Conservation (phyloP, 1,140 invertebrate genomes). For the Sycophila sp. region DNA sequence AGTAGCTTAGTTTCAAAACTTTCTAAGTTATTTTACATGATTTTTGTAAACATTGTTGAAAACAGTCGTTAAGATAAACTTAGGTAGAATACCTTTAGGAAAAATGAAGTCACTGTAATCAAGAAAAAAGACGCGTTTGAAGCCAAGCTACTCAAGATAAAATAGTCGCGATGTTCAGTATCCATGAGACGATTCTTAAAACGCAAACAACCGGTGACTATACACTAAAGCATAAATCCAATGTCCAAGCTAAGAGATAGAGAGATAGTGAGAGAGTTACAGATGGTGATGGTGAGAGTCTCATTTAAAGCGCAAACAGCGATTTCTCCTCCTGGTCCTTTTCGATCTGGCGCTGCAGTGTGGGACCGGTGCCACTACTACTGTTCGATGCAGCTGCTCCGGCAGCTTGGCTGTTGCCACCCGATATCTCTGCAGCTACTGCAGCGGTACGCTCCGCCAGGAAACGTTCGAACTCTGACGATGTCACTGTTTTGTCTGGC, state of each 20-base stretch:
- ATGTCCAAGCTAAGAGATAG: not conserved
- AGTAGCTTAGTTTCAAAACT: not conserved
- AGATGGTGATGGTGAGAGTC: not conserved
- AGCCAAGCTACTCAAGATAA: not conserved
- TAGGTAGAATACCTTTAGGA: too few relatives aligned
- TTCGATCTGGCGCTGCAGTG: conserved; percentile 57
- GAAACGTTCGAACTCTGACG: conserved; percentile 93
- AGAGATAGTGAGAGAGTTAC: not conserved
- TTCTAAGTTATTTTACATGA: not conserved
- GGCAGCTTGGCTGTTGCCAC: conserved; percentile 59
- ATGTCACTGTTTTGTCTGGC: conserved; percentile 74
- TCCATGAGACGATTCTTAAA: too few relatives aligned
- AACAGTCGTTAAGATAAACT: not conserved
- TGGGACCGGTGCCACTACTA: conserved; percentile 48
- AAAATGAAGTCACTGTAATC: too few relatives aligned
- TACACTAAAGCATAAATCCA: conserved; percentile 16
- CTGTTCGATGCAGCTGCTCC: conserved; percentile 49
- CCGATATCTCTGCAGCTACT: conserved; percentile 69
- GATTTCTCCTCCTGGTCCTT: conserved; percentile 65
- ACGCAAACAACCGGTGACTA: not conserved
- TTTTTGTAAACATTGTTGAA: not conserved
- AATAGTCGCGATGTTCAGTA: too few relatives aligned
- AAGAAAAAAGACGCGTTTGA: too few relatives aligned
- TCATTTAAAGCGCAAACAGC: conserved; percentile 62
- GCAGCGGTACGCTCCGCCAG: conserved; percentile 88